phyloP scores from a whole-genome alignment of 2,888 invertebrate species.

The Osedax frankpressi region DNA sequence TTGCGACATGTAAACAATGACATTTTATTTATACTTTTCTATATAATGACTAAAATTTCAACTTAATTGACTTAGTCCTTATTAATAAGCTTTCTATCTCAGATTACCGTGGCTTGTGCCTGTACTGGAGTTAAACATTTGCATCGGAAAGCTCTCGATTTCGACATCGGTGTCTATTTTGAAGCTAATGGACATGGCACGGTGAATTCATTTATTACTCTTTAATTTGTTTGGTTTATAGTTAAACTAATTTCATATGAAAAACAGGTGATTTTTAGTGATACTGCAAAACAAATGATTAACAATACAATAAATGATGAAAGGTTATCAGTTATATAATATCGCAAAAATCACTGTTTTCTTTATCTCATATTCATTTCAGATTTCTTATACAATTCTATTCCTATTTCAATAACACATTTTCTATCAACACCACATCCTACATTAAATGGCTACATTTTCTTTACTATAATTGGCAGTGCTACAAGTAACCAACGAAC shows the following conservation, averaged over 20 bases:
- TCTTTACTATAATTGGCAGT: no score
- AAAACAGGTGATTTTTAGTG: constrained; percentile 58
- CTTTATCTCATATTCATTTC: neutral
- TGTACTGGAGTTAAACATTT: constrained; percentile 92
- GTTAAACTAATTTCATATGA: neutral
- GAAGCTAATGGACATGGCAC: constrained; percentile 99
- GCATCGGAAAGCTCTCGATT: constrained; percentile 75
- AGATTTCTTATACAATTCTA: no score
- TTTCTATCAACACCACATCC: no score
- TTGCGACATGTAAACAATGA: neutral
- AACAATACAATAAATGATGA: constrained; percentile 50
- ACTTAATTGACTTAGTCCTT: no score
- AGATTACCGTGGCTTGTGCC: constrained; percentile 60
- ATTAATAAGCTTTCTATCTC: neutral
- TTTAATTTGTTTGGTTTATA: neutral
- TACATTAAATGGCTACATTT: no score
- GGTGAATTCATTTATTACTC: constrained; percentile 43
- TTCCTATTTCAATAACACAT: no score
- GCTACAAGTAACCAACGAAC: constrained; percentile 25
- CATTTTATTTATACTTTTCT: neutral
- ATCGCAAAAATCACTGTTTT: neutral
- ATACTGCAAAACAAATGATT: constrained; percentile 50
- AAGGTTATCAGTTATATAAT: constrained; percentile 36
- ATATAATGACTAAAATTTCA: no score
- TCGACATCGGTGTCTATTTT: constrained; percentile 92